Conservation (phyloP, 2,113 vertebrate species). For the Oceanites oceanicus region DNA sequence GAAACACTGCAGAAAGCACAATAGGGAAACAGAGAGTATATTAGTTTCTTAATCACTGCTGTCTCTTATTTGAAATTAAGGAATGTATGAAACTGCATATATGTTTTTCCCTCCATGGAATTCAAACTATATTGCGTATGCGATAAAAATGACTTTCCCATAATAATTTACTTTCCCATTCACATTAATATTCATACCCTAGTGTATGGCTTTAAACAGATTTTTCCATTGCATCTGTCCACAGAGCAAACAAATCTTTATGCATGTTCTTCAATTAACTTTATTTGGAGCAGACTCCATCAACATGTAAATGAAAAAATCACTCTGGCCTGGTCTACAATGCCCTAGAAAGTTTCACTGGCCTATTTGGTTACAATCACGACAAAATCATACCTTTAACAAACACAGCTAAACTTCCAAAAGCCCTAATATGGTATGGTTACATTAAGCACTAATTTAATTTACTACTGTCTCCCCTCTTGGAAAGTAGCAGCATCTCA, state of each 20-base stretch:
- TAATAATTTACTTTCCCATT: constrained; percentile 46
- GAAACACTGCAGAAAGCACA: background rate
- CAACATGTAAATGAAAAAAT: constrained; percentile 66
- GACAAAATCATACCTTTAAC: background rate
- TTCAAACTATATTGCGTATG: background rate
- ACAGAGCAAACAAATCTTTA: constrained; percentile 62
- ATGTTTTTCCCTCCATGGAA: background rate
- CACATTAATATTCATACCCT: constrained; percentile 55
- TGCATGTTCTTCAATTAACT: constrained; percentile 62
- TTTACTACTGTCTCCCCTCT: background rate
- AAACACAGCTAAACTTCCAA: background rate
- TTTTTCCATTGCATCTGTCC: constrained; percentile 50
- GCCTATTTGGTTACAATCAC: background rate
- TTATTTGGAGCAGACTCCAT: constrained; percentile 25
- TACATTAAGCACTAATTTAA: background rate
- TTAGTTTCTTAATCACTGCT: background rate
- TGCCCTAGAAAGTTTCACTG: constrained; percentile 6
- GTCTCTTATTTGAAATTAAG: constrained; percentile 30
- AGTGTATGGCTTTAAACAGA: constrained; percentile 32
- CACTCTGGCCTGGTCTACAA: background rate
- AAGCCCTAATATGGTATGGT: background rate
- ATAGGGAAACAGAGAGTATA: background rate
- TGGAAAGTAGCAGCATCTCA: background rate
- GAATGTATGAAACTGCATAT: background rate
- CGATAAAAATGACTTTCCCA: constrained; percentile 37